Percentiles rank a stretch among this genome's conserved stretches.
phyloP scores from a whole-genome alignment of 2,888 invertebrate species.

The Cantharis lateralis region DNA sequence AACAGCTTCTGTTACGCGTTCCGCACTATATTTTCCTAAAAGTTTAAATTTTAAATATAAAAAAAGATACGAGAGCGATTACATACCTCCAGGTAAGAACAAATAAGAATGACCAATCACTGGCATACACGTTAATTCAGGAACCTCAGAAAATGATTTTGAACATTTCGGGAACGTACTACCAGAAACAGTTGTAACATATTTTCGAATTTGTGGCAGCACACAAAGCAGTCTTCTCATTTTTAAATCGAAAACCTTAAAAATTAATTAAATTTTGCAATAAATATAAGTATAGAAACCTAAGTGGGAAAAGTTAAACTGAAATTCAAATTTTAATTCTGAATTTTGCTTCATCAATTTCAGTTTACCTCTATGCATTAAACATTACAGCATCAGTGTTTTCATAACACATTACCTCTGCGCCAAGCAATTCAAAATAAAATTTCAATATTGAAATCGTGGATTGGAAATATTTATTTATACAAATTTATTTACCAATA shows the following conservation, averaged over 20 bases:
- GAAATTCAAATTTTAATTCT: not conserved
- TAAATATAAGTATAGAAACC: too few relatives aligned
- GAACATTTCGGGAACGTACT: not conserved
- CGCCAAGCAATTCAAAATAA: not conserved
- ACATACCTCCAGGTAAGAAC: constrained; percentile 51
- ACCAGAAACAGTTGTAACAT: not conserved
- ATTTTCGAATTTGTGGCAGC: not conserved
- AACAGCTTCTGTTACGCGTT: constrained; percentile 56
- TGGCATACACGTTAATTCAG: constrained; percentile 45
- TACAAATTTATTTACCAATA: not conserved
- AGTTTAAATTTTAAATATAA: constrained; percentile 4
- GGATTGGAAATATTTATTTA: not conserved
- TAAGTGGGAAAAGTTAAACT: not conserved
- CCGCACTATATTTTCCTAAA: constrained; percentile 44
- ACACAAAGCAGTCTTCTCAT: not conserved
- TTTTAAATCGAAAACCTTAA: not conserved
- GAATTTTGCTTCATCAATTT: too few relatives aligned
- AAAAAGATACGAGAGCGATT: not conserved
- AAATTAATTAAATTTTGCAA: not conserved
- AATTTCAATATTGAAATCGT: not conserved
- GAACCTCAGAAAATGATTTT: constrained; percentile 41
- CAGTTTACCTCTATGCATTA: too few relatives aligned
- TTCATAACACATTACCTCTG: too few relatives aligned
- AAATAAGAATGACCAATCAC: constrained; percentile 51
- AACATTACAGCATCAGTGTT: too few relatives aligned